Percentiles rank a stretch among this genome's conserved stretches.
Conservation (phyloP, 2,113 vertebrate genomes). For the Grus americana region DNA sequence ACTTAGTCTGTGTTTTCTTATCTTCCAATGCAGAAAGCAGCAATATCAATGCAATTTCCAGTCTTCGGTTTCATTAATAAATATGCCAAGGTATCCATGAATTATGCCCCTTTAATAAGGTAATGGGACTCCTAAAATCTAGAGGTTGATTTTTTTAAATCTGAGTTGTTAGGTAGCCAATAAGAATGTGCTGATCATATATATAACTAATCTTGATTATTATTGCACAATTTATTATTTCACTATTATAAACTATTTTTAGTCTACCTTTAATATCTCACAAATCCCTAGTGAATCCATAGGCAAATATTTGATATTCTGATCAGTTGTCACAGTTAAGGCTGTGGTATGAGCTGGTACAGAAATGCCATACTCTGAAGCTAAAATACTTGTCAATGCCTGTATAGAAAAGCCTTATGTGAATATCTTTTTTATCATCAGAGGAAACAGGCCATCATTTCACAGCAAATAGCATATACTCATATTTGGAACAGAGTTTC, state of each 20-base stretch:
- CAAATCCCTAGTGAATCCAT: background rate
- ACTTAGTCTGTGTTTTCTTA: constrained; percentile 15
- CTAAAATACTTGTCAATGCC: background rate
- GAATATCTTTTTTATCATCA: background rate
- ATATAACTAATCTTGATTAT: background rate
- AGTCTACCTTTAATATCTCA: background rate
- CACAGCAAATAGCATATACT: background rate
- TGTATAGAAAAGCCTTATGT: background rate
- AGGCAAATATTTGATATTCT: background rate
- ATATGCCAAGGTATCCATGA: constrained; percentile 24
- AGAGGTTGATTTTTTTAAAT: background rate
- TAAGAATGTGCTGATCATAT: constrained; percentile 15
- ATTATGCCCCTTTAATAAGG: constrained; percentile 34
- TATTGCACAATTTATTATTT: background rate
- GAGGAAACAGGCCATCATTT: background rate
- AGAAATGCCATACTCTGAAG: background rate
- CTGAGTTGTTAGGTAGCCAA: background rate
- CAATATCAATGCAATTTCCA: constrained; percentile 4
- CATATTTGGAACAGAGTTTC: background rate
- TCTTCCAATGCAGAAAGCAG: constrained; percentile 9
- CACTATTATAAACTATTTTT: background rate
- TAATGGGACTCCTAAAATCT: constrained; percentile 14
- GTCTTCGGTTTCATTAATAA: constrained; percentile 51
- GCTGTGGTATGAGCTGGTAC: background rate
- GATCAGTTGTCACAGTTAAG: background rate